phyloP scores from a whole-genome alignment of 2,797 vertebrate species.

The Furcifer pardalis region DNA sequence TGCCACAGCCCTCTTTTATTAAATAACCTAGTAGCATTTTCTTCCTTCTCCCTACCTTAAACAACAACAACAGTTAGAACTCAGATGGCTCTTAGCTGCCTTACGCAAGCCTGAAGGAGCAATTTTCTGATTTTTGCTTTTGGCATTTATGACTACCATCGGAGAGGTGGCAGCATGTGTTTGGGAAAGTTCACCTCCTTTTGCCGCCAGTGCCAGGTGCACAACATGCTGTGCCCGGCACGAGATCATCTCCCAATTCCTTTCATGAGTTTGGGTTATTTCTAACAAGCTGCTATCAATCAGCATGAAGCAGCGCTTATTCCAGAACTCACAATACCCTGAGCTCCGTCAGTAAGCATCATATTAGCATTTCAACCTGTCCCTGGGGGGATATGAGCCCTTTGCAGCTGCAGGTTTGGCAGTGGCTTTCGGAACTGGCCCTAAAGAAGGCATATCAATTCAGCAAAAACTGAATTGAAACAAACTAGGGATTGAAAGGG shows the following conservation, averaged over 20 bases:
- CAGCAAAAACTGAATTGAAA: conserved; percentile 24
- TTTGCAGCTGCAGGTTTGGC: conserved; percentile 53
- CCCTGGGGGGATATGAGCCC: conserved; percentile 16
- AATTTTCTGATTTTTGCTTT: neutral
- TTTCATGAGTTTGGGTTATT: conserved; percentile 19
- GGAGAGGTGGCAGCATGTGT: neutral
- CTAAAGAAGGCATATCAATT: conserved; percentile 39
- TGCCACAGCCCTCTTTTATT: neutral
- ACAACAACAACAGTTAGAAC: neutral
- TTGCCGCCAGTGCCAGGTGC: neutral
- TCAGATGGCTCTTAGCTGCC: neutral
- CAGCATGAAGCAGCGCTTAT: neutral
- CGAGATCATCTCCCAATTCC: neutral
- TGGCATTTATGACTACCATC: neutral
- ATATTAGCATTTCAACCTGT: conserved; percentile 58
- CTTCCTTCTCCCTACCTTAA: neutral
- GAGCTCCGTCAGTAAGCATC: conserved; percentile 30
- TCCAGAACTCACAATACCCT: conserved; percentile 11
- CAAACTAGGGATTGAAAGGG: conserved; percentile 40
- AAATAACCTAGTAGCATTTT: neutral
- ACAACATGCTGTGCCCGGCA: neutral
- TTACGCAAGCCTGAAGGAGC: neutral
- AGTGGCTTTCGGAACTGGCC: neutral
- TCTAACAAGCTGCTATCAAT: neutral
- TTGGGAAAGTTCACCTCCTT: neutral